Conservation (phyloP, 64 coral and sea anemone genomes). For the Actinia equina region DNA sequence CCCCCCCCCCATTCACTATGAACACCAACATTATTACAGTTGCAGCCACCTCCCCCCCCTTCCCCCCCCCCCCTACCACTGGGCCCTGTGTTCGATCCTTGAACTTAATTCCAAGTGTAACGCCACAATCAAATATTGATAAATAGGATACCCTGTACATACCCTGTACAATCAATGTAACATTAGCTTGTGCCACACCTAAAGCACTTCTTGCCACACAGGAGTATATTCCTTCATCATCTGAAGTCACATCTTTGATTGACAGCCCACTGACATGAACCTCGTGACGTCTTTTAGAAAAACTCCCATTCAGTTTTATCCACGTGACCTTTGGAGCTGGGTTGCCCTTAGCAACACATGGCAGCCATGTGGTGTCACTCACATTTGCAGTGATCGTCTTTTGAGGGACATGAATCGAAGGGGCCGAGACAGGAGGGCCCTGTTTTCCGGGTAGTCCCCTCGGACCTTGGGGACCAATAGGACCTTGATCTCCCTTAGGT, state of each 20-base stretch:
- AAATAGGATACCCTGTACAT: slow-evolving; percentile 1
- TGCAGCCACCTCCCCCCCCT: no score
- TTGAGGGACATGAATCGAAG: not conserved
- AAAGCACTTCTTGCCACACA: slow-evolving; percentile 34
- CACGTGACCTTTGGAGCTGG: slow-evolving; percentile 48
- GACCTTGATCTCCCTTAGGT: not conserved
- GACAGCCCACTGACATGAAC: slow-evolving; percentile 12
- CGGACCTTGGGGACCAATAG: slow-evolving; percentile 9
- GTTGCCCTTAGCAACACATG: slow-evolving; percentile 41
- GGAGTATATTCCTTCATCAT: slow-evolving; percentile 40
- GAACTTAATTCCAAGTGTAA: no score
- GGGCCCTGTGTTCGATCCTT: no score
- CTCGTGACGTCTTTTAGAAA: not conserved
- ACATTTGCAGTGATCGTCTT: slow-evolving; percentile 10
- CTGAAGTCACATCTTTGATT: slow-evolving; percentile 8
- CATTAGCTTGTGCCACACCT: slow-evolving; percentile 8
- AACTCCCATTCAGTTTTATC: slow-evolving; percentile 16
- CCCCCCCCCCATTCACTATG: no score
- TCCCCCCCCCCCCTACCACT: no score
- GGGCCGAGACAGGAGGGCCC: not conserved
- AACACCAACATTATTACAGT: no score
- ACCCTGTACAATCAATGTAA: slow-evolving; percentile 5
- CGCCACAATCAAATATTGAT: not conserved
- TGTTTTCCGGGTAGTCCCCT: not conserved
- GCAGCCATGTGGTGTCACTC: slow-evolving; percentile 22